Evolutionary conservation across 2,797 vertebrate species (phyloP), one percentile per base, ranked within the genome.

Genomic region (Hephaestus fuliginosus): DNA sequence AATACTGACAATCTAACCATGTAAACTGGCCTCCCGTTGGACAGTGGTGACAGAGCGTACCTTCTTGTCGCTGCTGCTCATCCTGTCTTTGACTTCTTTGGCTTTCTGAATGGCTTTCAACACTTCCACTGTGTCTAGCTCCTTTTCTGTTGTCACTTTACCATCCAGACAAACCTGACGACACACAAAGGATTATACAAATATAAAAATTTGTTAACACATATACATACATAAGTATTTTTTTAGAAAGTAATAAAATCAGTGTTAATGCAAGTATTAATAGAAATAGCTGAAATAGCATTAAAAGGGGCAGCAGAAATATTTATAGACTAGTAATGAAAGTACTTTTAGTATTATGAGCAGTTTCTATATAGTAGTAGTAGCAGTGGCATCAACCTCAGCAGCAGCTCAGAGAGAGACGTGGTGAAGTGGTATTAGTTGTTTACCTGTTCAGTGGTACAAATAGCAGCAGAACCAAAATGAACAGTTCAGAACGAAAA

Each of bases 101-200:
- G 98, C 97, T 96, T 99, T 99, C 90, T 98, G 98, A 93, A 99
- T 99, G 76, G 98, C 98, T 94, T 99, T 99, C 48, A 99, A 86
- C 58, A 99, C 98, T 91, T 99, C 98, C 57, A 99, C 98, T 0
- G 98, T 99, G 91, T 99, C 98, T 64, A 99, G 87, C 78, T 99
- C 98, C 83, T 98, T 99, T 91, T 98, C 97, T 43, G 97, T 97
- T 11, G 98, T 98, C 63, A 85, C 74, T 5, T 82, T 92, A 62
- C 94, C 92, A 85, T 99, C 98, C 88, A 99, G 92, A 90, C 97
- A 98, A 62, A 99, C 96, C 98, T 99, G 86, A 30, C 0, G 84
- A 33, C 0, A 6, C 61, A 56, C 8, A 74, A 69, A 72, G 12
- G 5, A 43, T 20, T 39, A 39, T 7, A 39, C 4, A 18, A 20